These are phyloP conservation scores for Siniperca undulata DNA, from an alignment of 2,797 vertebrate species.

Conservation along the genomic window DNA sequence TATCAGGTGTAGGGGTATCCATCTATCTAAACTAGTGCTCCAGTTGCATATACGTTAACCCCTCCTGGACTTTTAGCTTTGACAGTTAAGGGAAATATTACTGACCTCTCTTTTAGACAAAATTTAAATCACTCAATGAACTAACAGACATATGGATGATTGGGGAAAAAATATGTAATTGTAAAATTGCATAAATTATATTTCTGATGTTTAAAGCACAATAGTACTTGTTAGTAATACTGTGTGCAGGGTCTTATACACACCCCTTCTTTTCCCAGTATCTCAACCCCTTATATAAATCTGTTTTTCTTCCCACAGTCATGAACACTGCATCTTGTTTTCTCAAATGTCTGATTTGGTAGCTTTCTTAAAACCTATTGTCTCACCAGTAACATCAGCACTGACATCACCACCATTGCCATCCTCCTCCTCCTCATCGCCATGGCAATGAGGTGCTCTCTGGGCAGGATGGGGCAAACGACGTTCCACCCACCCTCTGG, in stretches of 20 bases:
- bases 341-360: not conserved
- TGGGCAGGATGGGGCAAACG: conserved; percentile 55
- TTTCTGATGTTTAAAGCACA: not conserved
- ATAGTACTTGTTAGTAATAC: not conserved
- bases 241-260: not conserved
- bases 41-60: conserved; percentile 24
- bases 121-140: not conserved
- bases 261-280: not conserved
- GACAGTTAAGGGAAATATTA: not conserved
- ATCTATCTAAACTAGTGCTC: conserved; percentile 26
- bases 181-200: not conserved
- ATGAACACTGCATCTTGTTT: not conserved
- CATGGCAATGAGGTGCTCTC: conserved; percentile 38
- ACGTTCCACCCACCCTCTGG: conserved; percentile 92
- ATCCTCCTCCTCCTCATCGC: conserved; percentile 72
- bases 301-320: not conserved
- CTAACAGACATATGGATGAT: not conserved
- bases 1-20: conserved; percentile 22
- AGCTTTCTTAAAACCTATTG: not conserved
- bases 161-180: not conserved
- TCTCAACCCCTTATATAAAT: not conserved
- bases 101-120: not conserved
- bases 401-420: conserved; percentile 73
- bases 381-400: conserved; percentile 77
- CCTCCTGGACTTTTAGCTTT: conserved; percentile 11